These are phyloP conservation scores for Tenualosa thibaudeaui DNA, from an alignment of 2,797 vertebrate species.

Conservation along the genomic window DNA sequence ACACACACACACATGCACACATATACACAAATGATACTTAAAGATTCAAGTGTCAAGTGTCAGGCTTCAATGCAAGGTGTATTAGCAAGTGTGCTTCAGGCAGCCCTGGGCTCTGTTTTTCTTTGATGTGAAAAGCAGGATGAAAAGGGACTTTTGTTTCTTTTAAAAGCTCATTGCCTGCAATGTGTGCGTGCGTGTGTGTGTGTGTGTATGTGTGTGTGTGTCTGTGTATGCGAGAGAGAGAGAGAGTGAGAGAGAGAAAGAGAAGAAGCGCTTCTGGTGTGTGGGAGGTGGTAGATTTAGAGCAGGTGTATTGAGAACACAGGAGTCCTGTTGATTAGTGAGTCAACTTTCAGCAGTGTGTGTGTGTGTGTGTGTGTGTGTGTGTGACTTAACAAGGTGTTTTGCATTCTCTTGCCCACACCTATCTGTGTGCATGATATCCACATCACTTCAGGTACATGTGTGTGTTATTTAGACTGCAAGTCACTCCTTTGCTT, in stretches of 20 bases:
- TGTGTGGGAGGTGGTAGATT: conserved; percentile 18
- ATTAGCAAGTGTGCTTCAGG: conserved; percentile 5
- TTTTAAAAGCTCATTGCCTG: neutral
- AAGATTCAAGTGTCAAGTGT: conserved; percentile 17
- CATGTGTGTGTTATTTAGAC: neutral
- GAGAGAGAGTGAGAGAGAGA: neutral
- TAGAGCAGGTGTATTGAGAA: conserved; percentile 20
- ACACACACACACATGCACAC: neutral
- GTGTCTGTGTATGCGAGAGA: neutral
- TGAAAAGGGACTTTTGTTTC: conserved; percentile 14
- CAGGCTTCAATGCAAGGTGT: neutral
- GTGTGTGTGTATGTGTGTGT: neutral
- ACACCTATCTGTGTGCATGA: neutral
- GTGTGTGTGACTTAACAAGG: neutral
- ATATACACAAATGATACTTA: neutral
- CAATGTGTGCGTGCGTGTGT: neutral
- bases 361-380: neutral
- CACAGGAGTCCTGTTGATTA: conserved; percentile 9
- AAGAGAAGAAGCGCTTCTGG: neutral
- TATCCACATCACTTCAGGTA: neutral
- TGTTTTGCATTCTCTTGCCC: neutral
- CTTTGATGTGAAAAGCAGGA: conserved; percentile 18
- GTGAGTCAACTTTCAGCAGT: conserved; percentile 7
- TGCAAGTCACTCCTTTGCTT: neutral
- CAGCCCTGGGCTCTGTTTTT: conserved; percentile 1